A percentile compares a stretch with the other conserved stretches of the same genome.
Conservation (phyloP, 2,113 vertebrate species). For the Chamaetylas fuelleborni region DNA sequence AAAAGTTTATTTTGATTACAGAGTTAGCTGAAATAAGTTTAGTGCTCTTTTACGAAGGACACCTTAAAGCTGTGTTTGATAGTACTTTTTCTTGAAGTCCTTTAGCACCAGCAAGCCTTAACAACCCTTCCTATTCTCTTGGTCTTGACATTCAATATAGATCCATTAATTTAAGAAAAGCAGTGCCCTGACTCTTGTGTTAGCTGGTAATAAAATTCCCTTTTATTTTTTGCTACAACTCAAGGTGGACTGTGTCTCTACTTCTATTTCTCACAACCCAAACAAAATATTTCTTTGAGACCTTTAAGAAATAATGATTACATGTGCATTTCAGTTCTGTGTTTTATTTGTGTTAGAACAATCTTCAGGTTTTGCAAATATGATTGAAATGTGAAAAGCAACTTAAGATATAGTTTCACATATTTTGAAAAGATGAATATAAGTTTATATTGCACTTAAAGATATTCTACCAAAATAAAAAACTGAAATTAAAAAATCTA, state of each 20-base stretch:
- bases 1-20: neutral
- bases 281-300: neutral
- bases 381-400: neutral
- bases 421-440: neutral
- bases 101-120: neutral
- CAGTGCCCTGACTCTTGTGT: rapidly evolving
- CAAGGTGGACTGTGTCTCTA: neutral
- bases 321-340: neutral
- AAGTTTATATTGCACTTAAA: neutral
- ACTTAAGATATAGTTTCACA: neutral
- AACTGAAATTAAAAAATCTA: neutral
- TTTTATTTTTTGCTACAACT: neutral
- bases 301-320: neutral
- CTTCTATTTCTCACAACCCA: neutral
- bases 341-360: neutral
- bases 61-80: neutral
- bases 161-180: neutral
- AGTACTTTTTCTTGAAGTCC: neutral
- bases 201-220: neutral
- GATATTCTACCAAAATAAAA: neutral
- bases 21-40: neutral
- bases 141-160: neutral
- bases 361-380: neutral
- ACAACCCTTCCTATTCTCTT: neutral
- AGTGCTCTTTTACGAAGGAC: neutral